Percentiles rank a stretch among this genome's conserved stretches.
phyloP scores from a whole-genome alignment of 2,888 invertebrate species.

The Synanthedon andrenaeformis region DNA sequence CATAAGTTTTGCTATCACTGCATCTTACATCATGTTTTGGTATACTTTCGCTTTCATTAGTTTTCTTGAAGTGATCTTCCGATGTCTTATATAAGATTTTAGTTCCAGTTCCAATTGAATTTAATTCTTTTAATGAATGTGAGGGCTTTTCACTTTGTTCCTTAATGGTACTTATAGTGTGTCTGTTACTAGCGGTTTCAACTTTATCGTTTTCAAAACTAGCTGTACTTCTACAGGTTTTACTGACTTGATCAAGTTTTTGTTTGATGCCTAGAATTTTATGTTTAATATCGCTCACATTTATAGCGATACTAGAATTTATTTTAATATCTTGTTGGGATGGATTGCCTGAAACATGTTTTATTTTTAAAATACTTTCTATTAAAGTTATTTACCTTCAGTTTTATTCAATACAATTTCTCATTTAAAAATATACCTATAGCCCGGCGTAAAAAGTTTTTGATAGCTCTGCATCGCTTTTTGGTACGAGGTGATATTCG shows the following conservation, averaged over 20 bases:
- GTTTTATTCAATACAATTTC: not conserved
- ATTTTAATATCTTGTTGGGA: slow-evolving; percentile 45
- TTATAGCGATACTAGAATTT: slow-evolving; percentile 43
- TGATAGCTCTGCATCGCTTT: slow-evolving; percentile 43
- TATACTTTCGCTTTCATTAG: slow-evolving; percentile 19
- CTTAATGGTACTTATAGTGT: slow-evolving; percentile 10
- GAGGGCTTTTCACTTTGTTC: slow-evolving; percentile 14
- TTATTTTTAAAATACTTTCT: too few relatives aligned
- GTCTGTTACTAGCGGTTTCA: slow-evolving; percentile 9
- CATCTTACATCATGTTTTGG: not conserved
- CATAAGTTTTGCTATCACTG: not conserved
- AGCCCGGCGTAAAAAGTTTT: slow-evolving; percentile 44
- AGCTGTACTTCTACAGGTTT: slow-evolving; percentile 30
- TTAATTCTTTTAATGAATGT: slow-evolving; percentile 5
- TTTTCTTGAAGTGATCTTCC: slow-evolving; percentile 20
- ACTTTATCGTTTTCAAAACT: slow-evolving; percentile 19
- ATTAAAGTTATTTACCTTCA: too few relatives aligned
- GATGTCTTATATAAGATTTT: slow-evolving; percentile 33
- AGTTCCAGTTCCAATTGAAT: slow-evolving; percentile 21
- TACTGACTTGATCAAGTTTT: slow-evolving; percentile 36
- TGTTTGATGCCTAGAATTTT: slow-evolving; percentile 42
- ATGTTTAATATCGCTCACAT: slow-evolving; percentile 44
- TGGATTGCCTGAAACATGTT: slow-evolving; percentile 32
- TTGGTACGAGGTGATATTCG: slow-evolving; percentile 55
- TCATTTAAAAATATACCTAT: slow-evolving; percentile 24